Percentiles rank a stretch among this genome's conserved stretches.
These are phyloP conservation scores for Arizona elegans DNA, from an alignment of 2,113 vertebrate species.

Conservation along the genomic window DNA sequence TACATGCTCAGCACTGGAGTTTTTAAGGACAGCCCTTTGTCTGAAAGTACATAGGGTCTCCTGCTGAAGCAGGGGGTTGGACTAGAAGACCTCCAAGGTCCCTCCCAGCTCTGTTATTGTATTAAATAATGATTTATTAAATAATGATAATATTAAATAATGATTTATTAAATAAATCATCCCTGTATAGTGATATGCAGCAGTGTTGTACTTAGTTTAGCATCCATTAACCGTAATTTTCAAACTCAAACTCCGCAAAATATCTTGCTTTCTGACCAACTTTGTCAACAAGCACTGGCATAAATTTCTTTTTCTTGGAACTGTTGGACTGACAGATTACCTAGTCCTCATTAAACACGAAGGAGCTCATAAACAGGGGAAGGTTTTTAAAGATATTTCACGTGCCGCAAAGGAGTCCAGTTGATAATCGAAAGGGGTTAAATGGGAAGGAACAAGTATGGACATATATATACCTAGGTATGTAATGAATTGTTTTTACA, in stretches of 20 bases:
- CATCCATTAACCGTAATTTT: too few species aligned
- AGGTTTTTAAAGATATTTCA: conserved; percentile 17
- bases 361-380: not conserved
- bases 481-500: conserved; percentile 71
- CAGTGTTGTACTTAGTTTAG: too few species aligned
- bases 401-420: not conserved
- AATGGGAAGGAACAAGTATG: conserved; percentile 66
- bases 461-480: conserved; percentile 66
- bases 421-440: conserved; percentile 56
- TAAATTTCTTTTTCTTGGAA: not conserved
- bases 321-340: not conserved
- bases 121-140: too few species aligned
- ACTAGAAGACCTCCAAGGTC: too few species aligned
- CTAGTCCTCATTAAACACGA: not conserved
- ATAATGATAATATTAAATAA: too few species aligned
- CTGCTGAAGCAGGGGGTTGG: too few species aligned
- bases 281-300: not conserved
- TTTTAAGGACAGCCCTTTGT: too few species aligned
- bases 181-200: too few species aligned
- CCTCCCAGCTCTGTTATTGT: too few species aligned
- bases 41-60: too few species aligned
- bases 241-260: not conserved
- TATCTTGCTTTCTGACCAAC: not conserved
- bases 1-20: too few species aligned
- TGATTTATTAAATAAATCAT: too few species aligned